These are phyloP conservation scores for Gracilinanus agilis DNA, from an alignment of 2,113 vertebrate species.

Conservation along the genomic window DNA sequence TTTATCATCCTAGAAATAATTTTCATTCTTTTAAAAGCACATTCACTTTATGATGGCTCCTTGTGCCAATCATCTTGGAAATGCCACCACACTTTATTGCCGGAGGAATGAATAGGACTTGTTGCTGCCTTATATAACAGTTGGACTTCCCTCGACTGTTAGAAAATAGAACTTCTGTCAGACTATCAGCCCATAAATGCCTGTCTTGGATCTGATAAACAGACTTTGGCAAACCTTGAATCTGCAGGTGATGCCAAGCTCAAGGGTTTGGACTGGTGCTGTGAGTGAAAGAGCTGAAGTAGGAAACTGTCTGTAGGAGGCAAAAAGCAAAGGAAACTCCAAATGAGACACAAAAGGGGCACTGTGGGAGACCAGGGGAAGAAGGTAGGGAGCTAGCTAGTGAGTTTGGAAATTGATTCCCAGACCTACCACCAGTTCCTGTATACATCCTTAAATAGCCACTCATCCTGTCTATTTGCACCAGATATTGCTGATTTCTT, in stretches of 20 bases:
- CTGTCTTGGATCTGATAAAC: constrained; percentile 80
- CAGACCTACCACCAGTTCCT: background rate
- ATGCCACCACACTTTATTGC: constrained; percentile 53
- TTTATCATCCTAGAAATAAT: background rate
- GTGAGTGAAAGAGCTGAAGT: constrained; percentile 42
- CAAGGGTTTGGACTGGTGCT: constrained; percentile 74
- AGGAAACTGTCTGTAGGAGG: constrained; percentile 43
- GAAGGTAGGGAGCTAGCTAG: constrained; percentile 14
- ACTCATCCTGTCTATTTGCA: background rate
- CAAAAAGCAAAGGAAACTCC: constrained; percentile 26
- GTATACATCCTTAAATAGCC: background rate
- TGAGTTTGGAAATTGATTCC: background rate
- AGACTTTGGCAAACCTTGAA: constrained; percentile 75
- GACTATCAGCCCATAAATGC: constrained; percentile 75
- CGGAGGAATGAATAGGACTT: constrained; percentile 71
- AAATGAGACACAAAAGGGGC: constrained; percentile 33
- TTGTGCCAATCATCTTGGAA: constrained; percentile 68
- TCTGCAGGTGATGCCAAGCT: constrained; percentile 74
- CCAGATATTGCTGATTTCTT: background rate
- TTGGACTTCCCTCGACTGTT: constrained; percentile 77
- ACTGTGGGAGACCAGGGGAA: constrained; percentile 66
- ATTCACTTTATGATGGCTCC: constrained; percentile 26
- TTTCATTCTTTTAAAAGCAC: background rate
- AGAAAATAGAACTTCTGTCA: constrained; percentile 79
- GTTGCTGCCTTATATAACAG: constrained; percentile 74